Evolutionary conservation across 1,140 invertebrate species (phyloP), one percentile per base, ranked within the genome.

Genomic region (Lutraria rhynchaena): DNA sequence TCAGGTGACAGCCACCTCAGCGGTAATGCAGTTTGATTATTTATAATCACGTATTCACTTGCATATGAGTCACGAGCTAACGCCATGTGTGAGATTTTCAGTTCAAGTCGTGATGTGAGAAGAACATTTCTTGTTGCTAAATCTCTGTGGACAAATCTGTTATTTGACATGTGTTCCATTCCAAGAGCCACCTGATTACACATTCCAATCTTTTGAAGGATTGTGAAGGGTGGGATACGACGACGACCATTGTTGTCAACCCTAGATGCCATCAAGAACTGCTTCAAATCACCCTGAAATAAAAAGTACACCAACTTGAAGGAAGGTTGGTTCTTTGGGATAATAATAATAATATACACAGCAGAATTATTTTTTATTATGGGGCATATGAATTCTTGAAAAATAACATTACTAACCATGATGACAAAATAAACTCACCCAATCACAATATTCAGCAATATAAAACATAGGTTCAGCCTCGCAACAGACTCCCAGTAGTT

Each of bases 61-160:
- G 95, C 95, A 89, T 98, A 96, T 0, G 96, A 96, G 84, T 98
- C 97, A 83, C 96, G 95, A 51, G 95, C 95, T 80, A 98, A 94
- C 27, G 95, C 95, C 0, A 96, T 94, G 87, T 96, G 93, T 3
- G 96, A 96, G 46, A 99, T 94, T 93, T 98, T 98, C 11, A 98
- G 94, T 27, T 95, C 94, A 1, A 98, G 93, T 81, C 95, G 95
- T 24, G 96, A 97, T 0, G 96, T 95, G 55, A 99, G 95, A 22
- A 98, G 92, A 89, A 98, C 97, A 91, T 99, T 99, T n/a, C 98
- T 94, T 0, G 98, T 95, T 5, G 98, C 97, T 75, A 99, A 93
- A 92, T 99, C 98, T 87, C 95, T 94, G 91, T 98, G 97, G 3
- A 97, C 95, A 46, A 96, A 93, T 35, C 96, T 93, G 82, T 95